phyloP scores from a whole-genome alignment of 2,888 invertebrate species.

The Chymomyza procnemis region DNA sequence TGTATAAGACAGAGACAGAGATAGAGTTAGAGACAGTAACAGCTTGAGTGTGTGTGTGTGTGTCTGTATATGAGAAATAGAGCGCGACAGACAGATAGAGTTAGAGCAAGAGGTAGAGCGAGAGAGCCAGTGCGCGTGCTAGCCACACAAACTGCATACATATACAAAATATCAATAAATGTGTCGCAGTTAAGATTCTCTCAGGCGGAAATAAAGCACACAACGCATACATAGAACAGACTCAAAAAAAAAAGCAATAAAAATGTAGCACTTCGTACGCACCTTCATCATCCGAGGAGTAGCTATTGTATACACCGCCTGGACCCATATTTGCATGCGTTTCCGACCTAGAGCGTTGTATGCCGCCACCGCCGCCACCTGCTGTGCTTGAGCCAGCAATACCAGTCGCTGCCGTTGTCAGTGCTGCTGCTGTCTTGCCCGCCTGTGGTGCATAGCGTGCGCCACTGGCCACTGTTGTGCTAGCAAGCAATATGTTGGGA shows the following conservation, averaged over 20 bases:
- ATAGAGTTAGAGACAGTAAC: conserved; percentile 12
- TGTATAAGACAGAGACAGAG: conserved; percentile 8
- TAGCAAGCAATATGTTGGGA: conserved; percentile 74
- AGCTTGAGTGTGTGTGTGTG: conserved; percentile 12
- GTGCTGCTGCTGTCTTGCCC: conserved; percentile 39
- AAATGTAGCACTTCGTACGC: conserved; percentile 76
- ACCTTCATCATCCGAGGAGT: conserved; percentile 96
- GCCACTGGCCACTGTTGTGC: conserved; percentile 72
- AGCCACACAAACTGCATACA: conserved; percentile 17
- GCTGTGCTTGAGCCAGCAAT: conserved; percentile 2
- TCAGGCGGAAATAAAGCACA: conserved; percentile 7
- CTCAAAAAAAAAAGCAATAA: conserved; percentile 1
- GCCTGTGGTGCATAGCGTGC: conserved; percentile 62
- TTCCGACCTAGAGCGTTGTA: conserved; percentile 79
- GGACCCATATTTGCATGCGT: conserved; percentile 80
- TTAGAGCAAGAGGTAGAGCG: conserved; percentile 16
- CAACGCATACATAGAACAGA: conserved; percentile 4
- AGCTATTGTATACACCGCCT: conserved; percentile 84
- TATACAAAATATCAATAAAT: neutral
- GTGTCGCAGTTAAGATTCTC: neutral
- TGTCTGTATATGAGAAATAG: conserved; percentile 11
- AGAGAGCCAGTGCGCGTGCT: conserved; percentile 30
- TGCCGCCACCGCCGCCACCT: too few relatives aligned
- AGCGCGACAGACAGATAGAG: too few relatives aligned
- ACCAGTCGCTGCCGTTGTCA: conserved; percentile 21